These are phyloP conservation scores for Acipenser transmontanus DNA, from an alignment of 2,797 vertebrate genomes.

Conservation along the genomic window DNA sequence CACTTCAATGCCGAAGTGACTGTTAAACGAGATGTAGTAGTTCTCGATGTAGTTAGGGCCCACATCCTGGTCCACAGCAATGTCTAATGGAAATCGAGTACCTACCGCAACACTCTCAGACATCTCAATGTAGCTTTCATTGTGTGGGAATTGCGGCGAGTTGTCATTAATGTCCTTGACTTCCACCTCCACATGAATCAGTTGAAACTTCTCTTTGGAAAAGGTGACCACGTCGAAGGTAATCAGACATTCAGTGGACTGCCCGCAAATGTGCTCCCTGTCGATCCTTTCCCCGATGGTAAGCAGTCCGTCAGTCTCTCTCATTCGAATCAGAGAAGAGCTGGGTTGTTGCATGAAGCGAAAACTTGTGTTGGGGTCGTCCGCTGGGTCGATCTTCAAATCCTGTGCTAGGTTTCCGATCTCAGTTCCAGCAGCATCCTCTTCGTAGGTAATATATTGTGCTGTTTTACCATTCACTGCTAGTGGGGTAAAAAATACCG, in stretches of 20 bases:
- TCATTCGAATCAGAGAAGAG: slow-evolving; percentile 14
- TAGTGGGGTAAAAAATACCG: slow-evolving; percentile 36
- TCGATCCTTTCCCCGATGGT: slow-evolving; percentile 23
- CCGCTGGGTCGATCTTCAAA: background rate
- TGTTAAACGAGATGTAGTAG: slow-evolving; percentile 15
- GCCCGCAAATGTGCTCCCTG: slow-evolving; percentile 11
- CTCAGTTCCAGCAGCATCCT: slow-evolving; percentile 12
- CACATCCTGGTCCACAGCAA: slow-evolving; percentile 29
- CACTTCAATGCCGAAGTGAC: slow-evolving; percentile 14
- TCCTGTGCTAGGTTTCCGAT: slow-evolving; percentile 13
- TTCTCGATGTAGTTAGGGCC: slow-evolving; percentile 24
- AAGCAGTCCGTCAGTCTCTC: slow-evolving; percentile 7
- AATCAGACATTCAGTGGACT: slow-evolving; percentile 14
- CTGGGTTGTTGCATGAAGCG: slow-evolving; percentile 21
- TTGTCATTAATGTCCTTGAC: slow-evolving; percentile 69
- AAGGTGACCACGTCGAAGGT: slow-evolving; percentile 19
- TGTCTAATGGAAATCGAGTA: slow-evolving; percentile 54
- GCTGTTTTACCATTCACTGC: slow-evolving; percentile 40
- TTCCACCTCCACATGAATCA: slow-evolving; percentile 30
- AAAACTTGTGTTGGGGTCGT: slow-evolving; percentile 10
- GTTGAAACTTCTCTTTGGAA: slow-evolving; percentile 13
- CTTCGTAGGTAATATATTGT: slow-evolving; percentile 48
- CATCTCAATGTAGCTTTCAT: slow-evolving; percentile 63
- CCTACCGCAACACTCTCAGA: slow-evolving; percentile 61
- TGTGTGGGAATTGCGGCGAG: slow-evolving; percentile 57